These are phyloP conservation scores for Musca domestica DNA, from an alignment of 1,140 invertebrate species.

Conservation along the genomic window DNA sequence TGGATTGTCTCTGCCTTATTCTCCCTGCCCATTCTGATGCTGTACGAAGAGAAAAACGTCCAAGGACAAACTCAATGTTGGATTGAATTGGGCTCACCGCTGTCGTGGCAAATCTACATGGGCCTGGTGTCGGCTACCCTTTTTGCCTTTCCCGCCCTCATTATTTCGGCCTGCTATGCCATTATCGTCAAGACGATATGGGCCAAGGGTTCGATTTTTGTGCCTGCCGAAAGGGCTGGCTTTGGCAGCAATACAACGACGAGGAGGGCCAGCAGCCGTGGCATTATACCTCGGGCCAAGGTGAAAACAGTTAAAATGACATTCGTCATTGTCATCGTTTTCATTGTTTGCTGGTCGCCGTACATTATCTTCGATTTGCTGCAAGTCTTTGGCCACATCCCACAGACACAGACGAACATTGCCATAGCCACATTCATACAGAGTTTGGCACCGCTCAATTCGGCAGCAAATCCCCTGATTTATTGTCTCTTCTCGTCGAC, in stretches of 20 bases:
- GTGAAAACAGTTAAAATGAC: conserved; percentile 98
- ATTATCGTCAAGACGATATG: conserved; percentile 92
- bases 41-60: conserved; percentile 77
- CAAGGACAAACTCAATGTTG: conserved; percentile 83
- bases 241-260: conserved; percentile 58
- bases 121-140: conserved; percentile 76
- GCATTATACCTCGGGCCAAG: conserved; percentile 90
- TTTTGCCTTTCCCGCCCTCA: conserved; percentile 84
- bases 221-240: conserved; percentile 53
- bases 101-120: conserved; percentile 88
- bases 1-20: conserved; percentile 84
- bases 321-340: conserved; percentile 92
- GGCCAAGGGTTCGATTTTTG: conserved; percentile 67
- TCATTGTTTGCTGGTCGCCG: conserved; percentile 93
- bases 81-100: conserved; percentile 75
- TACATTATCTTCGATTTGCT: conserved; percentile 92
- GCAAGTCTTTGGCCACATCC: conserved; percentile 84
- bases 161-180: conserved; percentile 87
- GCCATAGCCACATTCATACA: conserved; percentile 90
- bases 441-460: conserved; percentile 89
- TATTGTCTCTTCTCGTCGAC: conserved; percentile 92
- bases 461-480: conserved; percentile 91
- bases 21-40: conserved; percentile 77
- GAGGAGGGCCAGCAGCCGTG: conserved; percentile 73
- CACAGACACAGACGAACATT: conserved; percentile 73